Conservation (phyloP, 2,797 vertebrate genomes). For the Spinus pinus region DNA sequence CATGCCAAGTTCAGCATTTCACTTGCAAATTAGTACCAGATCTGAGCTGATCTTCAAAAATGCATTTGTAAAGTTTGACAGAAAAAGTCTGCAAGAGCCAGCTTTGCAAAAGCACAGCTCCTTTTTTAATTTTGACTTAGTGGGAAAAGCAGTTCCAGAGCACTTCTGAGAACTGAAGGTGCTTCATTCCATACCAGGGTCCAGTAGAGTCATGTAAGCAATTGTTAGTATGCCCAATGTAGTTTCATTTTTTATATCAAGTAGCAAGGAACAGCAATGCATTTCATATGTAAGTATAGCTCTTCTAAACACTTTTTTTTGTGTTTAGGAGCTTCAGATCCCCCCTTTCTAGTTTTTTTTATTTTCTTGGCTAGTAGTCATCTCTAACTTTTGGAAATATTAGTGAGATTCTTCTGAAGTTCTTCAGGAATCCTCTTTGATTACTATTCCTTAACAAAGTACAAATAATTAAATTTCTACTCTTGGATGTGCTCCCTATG, state of each 20-base stretch:
- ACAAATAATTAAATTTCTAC: neutral
- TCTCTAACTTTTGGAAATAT: neutral
- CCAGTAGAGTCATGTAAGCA: neutral
- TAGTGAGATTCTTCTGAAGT: neutral
- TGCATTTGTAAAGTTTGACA: neutral
- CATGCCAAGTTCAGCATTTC: conserved; percentile 12
- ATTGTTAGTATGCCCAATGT: neutral
- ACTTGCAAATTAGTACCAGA: conserved; percentile 38
- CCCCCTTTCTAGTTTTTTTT: neutral
- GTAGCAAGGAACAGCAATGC: neutral
- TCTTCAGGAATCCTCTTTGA: neutral
- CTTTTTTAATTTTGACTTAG: neutral
- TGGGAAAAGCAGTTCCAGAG: neutral
- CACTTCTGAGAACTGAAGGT: neutral
- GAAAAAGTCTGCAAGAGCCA: neutral
- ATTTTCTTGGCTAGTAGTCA: neutral
- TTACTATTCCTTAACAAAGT: neutral
- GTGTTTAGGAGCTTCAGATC: neutral
- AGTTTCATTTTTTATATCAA: neutral
- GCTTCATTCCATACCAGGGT: neutral
- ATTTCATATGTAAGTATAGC: neutral
- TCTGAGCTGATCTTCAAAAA: conserved; percentile 22
- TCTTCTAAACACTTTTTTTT: neutral
- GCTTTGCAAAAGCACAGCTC: neutral
- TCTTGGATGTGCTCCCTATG: neutral